phyloP scores from a whole-genome alignment of 1,140 invertebrate species.

The Neodiprion pinetum region DNA sequence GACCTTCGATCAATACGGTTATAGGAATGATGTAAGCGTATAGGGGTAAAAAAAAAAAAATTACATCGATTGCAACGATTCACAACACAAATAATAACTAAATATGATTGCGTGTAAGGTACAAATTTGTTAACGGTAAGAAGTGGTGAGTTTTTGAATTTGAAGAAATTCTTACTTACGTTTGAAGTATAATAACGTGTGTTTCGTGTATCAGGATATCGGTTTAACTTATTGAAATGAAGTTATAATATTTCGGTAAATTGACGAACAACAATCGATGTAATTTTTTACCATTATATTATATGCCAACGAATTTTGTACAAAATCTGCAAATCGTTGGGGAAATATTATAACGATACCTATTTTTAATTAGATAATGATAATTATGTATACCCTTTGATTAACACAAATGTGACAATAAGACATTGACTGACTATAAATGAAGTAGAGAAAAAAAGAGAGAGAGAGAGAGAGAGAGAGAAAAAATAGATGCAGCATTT shows the following conservation, averaged over 20 bases:
- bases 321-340: too few relatives aligned
- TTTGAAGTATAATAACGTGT: too few relatives aligned
- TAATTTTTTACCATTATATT: not conserved
- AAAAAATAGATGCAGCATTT: not conserved
- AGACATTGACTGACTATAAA: conserved; percentile 37
- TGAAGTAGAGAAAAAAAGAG: conserved; percentile 19
- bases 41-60: not conserved
- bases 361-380: conserved; percentile 19
- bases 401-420: conserved; percentile 20
- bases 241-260: not conserved
- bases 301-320: not conserved
- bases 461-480: not conserved
- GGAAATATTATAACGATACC: not conserved
- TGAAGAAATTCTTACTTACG: too few relatives aligned
- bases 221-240: not conserved
- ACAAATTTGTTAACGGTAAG: too few relatives aligned
- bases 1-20: not conserved
- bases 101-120: too few relatives aligned
- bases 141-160: too few relatives aligned
- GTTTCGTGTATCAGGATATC: too few relatives aligned
- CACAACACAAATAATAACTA: not conserved
- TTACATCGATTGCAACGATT: not conserved
- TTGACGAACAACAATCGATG: not conserved
- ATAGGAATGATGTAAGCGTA: not conserved
- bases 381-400: conserved; percentile 19